Conservation (phyloP, 2,113 vertebrate genomes). For the Aythya baeri region DNA sequence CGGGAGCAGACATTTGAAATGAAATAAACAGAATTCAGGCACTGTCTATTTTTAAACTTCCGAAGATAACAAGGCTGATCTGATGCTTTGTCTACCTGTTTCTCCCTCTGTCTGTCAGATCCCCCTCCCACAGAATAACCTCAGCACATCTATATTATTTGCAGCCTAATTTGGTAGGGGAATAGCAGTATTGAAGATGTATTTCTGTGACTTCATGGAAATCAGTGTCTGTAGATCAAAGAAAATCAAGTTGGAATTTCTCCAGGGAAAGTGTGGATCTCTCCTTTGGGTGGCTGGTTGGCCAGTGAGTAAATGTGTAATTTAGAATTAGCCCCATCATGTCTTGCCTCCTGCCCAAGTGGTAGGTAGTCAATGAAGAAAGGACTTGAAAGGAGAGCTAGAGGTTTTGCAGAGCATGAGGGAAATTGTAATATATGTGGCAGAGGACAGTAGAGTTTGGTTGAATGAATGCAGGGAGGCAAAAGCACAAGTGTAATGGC, state of each 20-base stretch:
- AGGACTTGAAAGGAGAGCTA: not conserved
- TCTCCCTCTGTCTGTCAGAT: not conserved
- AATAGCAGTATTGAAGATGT: not conserved
- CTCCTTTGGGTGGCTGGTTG: not conserved
- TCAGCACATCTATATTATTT: not conserved
- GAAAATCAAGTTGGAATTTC: not conserved
- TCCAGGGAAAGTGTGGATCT: not conserved
- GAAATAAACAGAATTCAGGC: conserved; percentile 39
- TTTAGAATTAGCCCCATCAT: not conserved
- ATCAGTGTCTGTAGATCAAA: not conserved
- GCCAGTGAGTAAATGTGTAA: not conserved
- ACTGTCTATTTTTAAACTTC: conserved; percentile 34
- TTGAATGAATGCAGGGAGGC: not conserved
- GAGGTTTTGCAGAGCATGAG: not conserved
- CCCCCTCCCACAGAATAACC: not conserved
- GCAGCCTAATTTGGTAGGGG: not conserved
- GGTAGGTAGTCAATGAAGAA: not conserved
- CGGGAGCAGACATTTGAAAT: conserved; percentile 12
- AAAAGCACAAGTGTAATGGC: not conserved
- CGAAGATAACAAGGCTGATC: not conserved
- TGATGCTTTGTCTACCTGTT: conserved; percentile 56
- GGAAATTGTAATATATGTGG: not conserved
- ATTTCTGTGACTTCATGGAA: not conserved
- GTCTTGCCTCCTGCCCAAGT: not conserved
- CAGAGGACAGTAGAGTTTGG: not conserved